Evolutionary conservation across 2,113 vertebrate genomes (phyloP).

Genomic region (Numida meleagris): DNA sequence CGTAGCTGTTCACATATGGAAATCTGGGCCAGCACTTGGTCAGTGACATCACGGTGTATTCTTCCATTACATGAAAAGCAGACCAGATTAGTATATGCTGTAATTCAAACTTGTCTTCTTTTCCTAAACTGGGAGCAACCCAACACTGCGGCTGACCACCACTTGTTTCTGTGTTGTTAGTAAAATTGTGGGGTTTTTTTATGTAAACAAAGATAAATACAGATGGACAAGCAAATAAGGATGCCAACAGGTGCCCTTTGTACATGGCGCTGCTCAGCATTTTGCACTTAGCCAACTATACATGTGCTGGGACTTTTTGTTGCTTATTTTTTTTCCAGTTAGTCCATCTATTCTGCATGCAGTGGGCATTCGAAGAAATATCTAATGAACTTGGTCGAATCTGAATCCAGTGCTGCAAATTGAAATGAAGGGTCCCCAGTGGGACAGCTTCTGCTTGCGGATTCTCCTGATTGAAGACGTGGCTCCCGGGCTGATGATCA

Average conservation of each 20-base stretch:
- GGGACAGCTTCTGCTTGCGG: neutral
- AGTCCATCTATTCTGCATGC: neutral
- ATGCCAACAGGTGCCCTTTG: slow-evolving; percentile 12
- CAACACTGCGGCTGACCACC: neutral
- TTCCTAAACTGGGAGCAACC: neutral
- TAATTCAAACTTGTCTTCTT: neutral
- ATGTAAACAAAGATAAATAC: neutral
- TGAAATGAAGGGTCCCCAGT: slow-evolving; percentile 3
- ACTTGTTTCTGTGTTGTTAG: neutral
- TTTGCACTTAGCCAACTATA: neutral
- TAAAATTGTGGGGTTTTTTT: neutral
- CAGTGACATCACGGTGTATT: neutral
- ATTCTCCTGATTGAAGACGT: neutral
- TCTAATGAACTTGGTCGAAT: neutral
- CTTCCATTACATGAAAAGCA: neutral
- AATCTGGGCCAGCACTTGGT: neutral
- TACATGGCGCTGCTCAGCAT: neutral
- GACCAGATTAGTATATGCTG: neutral
- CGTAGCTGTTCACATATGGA: rapidly evolving
- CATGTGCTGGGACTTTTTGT: neutral
- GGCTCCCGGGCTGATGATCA: neutral
- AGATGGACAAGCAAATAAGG: neutral
- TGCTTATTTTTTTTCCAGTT: neutral
- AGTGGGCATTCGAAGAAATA: slow-evolving; percentile 30
- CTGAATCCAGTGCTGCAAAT: neutral